Conservation (phyloP, 1,140 invertebrate genomes). For the Goniozus legneri region DNA sequence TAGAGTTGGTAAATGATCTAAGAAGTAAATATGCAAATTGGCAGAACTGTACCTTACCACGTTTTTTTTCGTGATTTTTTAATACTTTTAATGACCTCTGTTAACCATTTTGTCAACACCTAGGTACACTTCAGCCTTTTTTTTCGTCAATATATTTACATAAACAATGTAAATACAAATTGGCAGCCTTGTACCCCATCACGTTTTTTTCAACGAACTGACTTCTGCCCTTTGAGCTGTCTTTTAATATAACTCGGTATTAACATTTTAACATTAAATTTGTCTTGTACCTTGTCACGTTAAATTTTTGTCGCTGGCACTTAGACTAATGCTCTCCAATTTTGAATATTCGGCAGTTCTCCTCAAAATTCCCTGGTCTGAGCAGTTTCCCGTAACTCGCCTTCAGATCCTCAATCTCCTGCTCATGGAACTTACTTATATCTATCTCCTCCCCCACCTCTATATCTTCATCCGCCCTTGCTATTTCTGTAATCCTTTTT, state of each 20-base stretch:
- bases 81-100: background rate
- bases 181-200: background rate
- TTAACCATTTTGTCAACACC: background rate
- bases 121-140: background rate
- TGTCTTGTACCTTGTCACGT: background rate
- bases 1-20: background rate
- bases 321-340: no score
- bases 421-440: no score
- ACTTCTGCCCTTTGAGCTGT: background rate
- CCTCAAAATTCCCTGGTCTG: no score
- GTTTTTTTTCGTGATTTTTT: background rate
- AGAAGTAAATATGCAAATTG: background rate
- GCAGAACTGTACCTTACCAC: background rate
- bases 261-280: background rate
- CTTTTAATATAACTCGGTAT: background rate
- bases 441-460: no score
- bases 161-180: background rate
- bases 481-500: no score
- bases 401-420: no score
- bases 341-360: no score
- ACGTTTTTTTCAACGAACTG: background rate
- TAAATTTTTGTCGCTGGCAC: slow-evolving; percentile 6
- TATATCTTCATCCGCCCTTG: no score
- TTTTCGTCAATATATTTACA: background rate
- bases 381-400: no score